A percentile compares a stretch with the other conserved stretches of the same genome.
Conservation (phyloP, 2,888 invertebrate species). For the Cantharis nigra region DNA sequence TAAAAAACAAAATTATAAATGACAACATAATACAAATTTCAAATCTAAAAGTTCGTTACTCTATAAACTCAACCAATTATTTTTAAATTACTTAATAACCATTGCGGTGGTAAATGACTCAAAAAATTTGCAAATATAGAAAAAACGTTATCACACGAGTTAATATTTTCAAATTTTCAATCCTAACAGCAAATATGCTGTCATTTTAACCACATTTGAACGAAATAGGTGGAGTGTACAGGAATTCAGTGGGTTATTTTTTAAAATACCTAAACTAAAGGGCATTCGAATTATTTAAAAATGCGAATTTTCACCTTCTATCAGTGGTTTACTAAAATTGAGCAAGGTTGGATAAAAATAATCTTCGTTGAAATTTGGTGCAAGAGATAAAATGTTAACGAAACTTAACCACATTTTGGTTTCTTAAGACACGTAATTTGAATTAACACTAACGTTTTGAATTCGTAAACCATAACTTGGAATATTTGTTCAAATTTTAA, state of each 20-base stretch:
- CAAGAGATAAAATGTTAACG: neutral
- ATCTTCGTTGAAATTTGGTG: neutral
- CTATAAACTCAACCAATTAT: neutral
- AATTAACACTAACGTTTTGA: neutral
- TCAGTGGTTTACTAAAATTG: neutral
- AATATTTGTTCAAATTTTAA: neutral
- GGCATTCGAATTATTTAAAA: neutral
- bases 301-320: neutral
- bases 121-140: neutral
- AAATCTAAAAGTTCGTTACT: neutral
- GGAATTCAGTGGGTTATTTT: neutral
- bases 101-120: neutral
- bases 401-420: neutral
- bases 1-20: neutral
- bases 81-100: neutral
- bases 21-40: neutral
- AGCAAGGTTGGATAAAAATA: neutral
- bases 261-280: neutral
- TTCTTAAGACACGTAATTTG: neutral
- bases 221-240: neutral
- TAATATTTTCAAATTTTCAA: neutral
- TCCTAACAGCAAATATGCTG: neutral
- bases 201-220: neutral
- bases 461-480: neutral
- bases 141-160: neutral